Evolutionary conservation across 2,888 invertebrate genomes (phyloP), one percentile per base, ranked within the genome.

Genomic region (Oxyteleia sp.): DNA sequence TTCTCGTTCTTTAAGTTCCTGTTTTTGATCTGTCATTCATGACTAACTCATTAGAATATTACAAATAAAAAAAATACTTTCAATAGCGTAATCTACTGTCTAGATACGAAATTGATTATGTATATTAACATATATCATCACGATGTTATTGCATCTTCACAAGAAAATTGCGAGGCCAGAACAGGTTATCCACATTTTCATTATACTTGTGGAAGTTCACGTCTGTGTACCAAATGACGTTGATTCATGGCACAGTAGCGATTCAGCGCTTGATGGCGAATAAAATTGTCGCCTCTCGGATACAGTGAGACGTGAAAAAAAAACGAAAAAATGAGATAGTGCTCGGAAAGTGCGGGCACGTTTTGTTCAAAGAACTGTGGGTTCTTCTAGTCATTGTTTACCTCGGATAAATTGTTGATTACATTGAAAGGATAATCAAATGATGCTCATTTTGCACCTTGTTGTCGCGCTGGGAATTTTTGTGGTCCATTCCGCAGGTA

Each of bases 181-280:
- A 82, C 82, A 76, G 82, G 82, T 82, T 82, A 82, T 82, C 75
- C 82, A 43, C 57, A 35, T 61, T 76, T 45, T 68, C 61, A 32
- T 8, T 47, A 45, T 35, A 15, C 53, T 47, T 15, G 61, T 13
- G 23, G 51, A 35, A 15, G 45, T 57, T 66, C 43, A 59, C 69
- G 47, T 64, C 41, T 41, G 43, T n/a, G 45, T n/a, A 32, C 32
- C 35, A 71, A 51, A 47, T 76, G 59, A 76, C 45, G 49, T 66
- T 49, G 55, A 38, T 35, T 49, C 63, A 29, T 55, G 26, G 5
- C 26, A 41, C 51, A 82, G 71, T 76, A 38, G 41, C 61, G 32
- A 23, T 43, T 35, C 20, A 71, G 61, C 57, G 26, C 38, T 69
- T 38, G 82, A 35, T 64, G 4, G 68, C 55, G 45, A 66, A 59